Evolutionary conservation across 2,113 vertebrate genomes (phyloP).

Genomic region (Harpagus bidentatus): DNA sequence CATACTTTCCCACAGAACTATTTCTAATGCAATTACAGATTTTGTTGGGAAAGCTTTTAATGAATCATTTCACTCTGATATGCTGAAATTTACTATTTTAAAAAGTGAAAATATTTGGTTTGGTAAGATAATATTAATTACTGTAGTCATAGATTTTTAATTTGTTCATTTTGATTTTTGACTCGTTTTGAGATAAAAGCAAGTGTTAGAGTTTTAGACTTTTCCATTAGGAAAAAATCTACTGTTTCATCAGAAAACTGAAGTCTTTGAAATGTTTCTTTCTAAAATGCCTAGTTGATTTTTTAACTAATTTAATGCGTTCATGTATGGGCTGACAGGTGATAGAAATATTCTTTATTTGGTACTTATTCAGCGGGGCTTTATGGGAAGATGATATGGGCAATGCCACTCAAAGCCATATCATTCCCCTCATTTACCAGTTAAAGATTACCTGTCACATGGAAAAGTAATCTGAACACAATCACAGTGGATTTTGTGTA

Average conservation of each 20-base stretch:
- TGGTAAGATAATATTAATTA: background rate
- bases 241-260: background rate
- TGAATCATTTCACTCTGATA: background rate
- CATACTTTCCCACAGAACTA: background rate
- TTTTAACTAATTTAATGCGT: background rate
- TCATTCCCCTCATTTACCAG: background rate
- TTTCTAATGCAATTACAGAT: background rate
- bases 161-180: background rate
- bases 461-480: background rate
- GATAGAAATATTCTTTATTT: slow-evolving; percentile 1
- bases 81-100: background rate
- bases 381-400: background rate
- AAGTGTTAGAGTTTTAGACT: background rate
- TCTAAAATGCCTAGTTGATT: background rate
- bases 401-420: background rate
- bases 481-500: background rate
- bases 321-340: background rate
- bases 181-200: background rate
- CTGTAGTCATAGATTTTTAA: background rate
- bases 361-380: background rate
- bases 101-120: background rate
- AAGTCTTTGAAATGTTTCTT: background rate
- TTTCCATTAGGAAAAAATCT: background rate
- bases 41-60: background rate
- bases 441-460: background rate